A percentile compares a stretch with the other conserved stretches of the same genome.
Conservation (phyloP, 2,797 vertebrate genomes). For the Ptychadena robeensis region DNA sequence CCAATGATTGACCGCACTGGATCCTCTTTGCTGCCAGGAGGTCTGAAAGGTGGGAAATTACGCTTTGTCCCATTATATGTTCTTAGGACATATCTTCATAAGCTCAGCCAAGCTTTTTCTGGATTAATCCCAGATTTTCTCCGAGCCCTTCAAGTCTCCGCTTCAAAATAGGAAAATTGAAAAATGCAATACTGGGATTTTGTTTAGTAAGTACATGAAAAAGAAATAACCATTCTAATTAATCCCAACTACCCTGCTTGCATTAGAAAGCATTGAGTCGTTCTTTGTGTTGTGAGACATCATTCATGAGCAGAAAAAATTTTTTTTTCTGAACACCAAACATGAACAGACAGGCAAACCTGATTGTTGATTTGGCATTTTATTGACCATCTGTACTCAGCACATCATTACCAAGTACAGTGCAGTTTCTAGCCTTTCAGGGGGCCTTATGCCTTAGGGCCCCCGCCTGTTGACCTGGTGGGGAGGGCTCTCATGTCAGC, state of each 20-base stretch:
- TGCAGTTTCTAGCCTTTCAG: too few relatives aligned
- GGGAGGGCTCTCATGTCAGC: too few relatives aligned
- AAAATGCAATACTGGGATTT: not conserved
- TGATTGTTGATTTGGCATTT: too few relatives aligned
- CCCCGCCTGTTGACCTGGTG: too few relatives aligned
- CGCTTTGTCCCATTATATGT: not conserved
- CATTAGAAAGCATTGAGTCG: slow-evolving; percentile 14
- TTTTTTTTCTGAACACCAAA: not conserved
- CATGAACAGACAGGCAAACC: not conserved
- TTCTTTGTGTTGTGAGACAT: slow-evolving; percentile 25
- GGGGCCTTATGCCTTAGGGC: too few relatives aligned
- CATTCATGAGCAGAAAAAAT: slow-evolving; percentile 16
- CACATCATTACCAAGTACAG: too few relatives aligned
- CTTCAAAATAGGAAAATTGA: not conserved
- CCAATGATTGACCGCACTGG: too few relatives aligned
- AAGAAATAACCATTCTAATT: slow-evolving; percentile 7
- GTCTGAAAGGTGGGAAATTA: too few relatives aligned
- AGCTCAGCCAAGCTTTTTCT: not conserved
- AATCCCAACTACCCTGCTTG: slow-evolving; percentile 5
- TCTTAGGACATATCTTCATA: not conserved
- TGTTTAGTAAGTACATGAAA: not conserved
- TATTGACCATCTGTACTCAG: too few relatives aligned
- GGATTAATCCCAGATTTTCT: not conserved
- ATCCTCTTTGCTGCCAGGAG: too few relatives aligned
- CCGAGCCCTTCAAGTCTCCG: not conserved